Evolutionary conservation across 2,888 invertebrate genomes (phyloP).

Genomic region (Pyrocoelia pectoralis): DNA sequence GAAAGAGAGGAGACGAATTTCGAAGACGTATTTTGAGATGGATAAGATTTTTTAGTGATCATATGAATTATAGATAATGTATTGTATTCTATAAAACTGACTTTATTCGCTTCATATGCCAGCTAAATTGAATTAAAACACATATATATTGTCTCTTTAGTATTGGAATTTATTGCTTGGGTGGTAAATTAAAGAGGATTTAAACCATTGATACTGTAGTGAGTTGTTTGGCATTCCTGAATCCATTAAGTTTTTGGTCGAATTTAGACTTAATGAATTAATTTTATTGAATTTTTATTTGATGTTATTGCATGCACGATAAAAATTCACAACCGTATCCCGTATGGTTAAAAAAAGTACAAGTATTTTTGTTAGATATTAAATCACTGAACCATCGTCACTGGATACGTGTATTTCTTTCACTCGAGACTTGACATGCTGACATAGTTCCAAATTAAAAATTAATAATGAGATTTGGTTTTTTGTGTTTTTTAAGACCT

Average conservation of each 20-base stretch:
- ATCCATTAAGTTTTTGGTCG: neutral
- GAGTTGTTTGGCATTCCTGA: neutral
- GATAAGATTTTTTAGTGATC: slow-evolving; percentile 30
- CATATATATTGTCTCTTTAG: slow-evolving; percentile 51
- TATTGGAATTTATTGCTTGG: slow-evolving; percentile 43
- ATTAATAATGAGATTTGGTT: too few species aligned
- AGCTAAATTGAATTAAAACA: slow-evolving; percentile 47
- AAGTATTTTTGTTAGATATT: too few species aligned
- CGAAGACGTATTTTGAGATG: slow-evolving; percentile 15
- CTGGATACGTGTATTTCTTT: too few species aligned
- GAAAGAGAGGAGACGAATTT: slow-evolving; percentile 9
- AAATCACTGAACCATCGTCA: too few species aligned
- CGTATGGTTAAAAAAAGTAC: too few species aligned
- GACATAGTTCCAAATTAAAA: too few species aligned
- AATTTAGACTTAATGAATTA: neutral
- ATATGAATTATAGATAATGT: slow-evolving; percentile 59
- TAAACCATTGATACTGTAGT: slow-evolving; percentile 1
- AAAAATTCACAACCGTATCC: neutral
- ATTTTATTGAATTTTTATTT: slow-evolving; percentile 1
- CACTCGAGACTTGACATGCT: too few species aligned
- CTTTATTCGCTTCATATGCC: slow-evolving; percentile 53
- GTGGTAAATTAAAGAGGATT: slow-evolving; percentile 37
- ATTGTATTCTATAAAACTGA: slow-evolving; percentile 56
- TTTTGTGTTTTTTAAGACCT: too few species aligned
- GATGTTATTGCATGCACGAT: neutral